These are phyloP conservation scores for Bryconaethiops microstoma DNA, from an alignment of 2,797 vertebrate species.

Conservation along the genomic window DNA sequence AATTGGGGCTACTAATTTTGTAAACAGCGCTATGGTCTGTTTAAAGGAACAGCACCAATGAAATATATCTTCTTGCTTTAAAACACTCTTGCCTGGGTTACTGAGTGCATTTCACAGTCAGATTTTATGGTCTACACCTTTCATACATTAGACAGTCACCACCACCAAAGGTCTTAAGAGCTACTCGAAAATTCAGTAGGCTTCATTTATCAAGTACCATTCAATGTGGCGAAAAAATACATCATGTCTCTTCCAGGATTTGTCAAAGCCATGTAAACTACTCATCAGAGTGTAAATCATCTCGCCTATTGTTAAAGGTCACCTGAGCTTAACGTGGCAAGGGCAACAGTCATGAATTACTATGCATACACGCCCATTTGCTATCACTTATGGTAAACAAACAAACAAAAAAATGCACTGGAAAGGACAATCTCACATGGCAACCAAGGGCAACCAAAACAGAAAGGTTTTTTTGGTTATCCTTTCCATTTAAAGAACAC, in stretches of 20 bases:
- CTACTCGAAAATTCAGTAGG: not conserved
- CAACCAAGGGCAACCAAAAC: not conserved
- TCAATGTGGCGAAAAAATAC: not conserved
- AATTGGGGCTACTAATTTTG: constrained; percentile 19
- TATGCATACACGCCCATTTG: constrained; percentile 8
- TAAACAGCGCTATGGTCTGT: constrained; percentile 8
- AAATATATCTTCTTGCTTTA: constrained; percentile 22
- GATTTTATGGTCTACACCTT: not conserved
- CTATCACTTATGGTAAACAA: constrained; percentile 14
- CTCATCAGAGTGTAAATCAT: not conserved
- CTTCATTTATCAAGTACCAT: not conserved
- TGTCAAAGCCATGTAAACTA: not conserved
- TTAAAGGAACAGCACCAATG: not conserved
- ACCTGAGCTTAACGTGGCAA: constrained; percentile 6
- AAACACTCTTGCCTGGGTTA: not conserved
- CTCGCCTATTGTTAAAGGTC: not conserved
- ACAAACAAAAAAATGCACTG: constrained; percentile 3
- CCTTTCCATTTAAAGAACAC: not conserved
- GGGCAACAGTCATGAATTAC: constrained; percentile 18
- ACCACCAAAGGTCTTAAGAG: not conserved
- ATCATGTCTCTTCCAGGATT: not conserved
- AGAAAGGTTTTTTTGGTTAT: not conserved
- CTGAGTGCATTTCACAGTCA: not conserved
- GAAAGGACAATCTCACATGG: not conserved
- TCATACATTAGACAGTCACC: not conserved